phyloP scores from a whole-genome alignment of 2,888 invertebrate genomes.

The Polydrusus cervinus region DNA sequence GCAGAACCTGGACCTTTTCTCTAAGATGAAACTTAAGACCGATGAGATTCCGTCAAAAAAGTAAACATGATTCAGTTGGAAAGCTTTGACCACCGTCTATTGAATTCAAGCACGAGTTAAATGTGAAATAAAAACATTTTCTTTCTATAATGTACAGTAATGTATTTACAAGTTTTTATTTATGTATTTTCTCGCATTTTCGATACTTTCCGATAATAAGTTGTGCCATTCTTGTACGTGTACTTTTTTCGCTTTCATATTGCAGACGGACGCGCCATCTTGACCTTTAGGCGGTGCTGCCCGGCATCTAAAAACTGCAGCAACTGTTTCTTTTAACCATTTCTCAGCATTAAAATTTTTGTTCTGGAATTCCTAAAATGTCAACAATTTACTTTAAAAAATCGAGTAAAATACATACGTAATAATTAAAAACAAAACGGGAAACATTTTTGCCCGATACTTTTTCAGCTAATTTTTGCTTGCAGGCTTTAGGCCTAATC shows the following conservation, averaged over 20 bases:
- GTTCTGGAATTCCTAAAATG: conserved; percentile 73
- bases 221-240: conserved; percentile 76
- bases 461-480: no score
- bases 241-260: conserved; percentile 80
- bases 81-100: no score
- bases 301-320: conserved; percentile 76
- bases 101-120: neutral
- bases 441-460: no score
- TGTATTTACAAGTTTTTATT: conserved; percentile 64
- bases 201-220: conserved; percentile 77
- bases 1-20: no score
- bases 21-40: no score
- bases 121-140: conserved; percentile 1
- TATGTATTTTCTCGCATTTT: conserved; percentile 75
- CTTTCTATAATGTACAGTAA: neutral
- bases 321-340: conserved; percentile 79
- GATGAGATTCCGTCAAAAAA: no score
- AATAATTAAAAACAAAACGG: no score
- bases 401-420: no score
- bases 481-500: no score
- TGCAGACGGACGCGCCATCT: conserved; percentile 75
- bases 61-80: no score
- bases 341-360: conserved; percentile 78
- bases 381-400: neutral
- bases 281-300: conserved; percentile 75